Evolutionary conservation across 2,888 invertebrate species (phyloP).

Genomic region (Melanostoma mellinum): DNA sequence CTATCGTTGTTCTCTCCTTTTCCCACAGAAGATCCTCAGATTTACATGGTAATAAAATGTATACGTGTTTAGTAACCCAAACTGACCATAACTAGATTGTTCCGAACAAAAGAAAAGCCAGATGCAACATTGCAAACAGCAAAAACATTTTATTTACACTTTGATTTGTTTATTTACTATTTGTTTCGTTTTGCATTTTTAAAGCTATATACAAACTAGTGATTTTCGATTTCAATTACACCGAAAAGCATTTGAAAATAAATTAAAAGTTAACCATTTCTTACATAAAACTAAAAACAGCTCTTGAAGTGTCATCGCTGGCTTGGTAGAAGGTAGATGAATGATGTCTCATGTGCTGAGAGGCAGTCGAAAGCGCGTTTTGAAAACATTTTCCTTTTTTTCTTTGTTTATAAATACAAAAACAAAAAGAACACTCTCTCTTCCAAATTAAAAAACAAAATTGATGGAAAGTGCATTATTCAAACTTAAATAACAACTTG

Average conservation of each 20-base stretch:
- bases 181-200: slow-evolving; percentile 4
- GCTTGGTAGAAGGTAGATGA: too few relatives aligned
- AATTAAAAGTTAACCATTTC: slow-evolving; percentile 43
- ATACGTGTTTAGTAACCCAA: too few relatives aligned
- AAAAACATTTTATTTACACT: background rate
- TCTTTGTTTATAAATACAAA: background rate
- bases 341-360: background rate
- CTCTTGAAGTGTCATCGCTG: background rate
- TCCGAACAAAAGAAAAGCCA: too few relatives aligned
- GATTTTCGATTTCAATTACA: slow-evolving; percentile 11
- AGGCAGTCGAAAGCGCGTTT: background rate
- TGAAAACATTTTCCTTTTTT: background rate
- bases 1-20: too few relatives aligned
- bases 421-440: slow-evolving; percentile 2
- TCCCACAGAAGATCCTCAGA: too few relatives aligned
- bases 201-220: slow-evolving; percentile 46
- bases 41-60: too few relatives aligned
- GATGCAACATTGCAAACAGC: background rate
- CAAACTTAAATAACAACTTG: slow-evolving; percentile 45
- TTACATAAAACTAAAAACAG: slow-evolving; percentile 34
- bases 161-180: slow-evolving; percentile 11
- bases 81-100: too few relatives aligned
- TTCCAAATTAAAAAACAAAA: slow-evolving; percentile 7
- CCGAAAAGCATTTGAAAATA: slow-evolving; percentile 36
- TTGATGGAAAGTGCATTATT: slow-evolving; percentile 28